A percentile compares a stretch with the other conserved stretches of the same genome.
Evolutionary conservation across 2,113 vertebrate genomes (phyloP).

Genomic region (Gorsachius goisagi): DNA sequence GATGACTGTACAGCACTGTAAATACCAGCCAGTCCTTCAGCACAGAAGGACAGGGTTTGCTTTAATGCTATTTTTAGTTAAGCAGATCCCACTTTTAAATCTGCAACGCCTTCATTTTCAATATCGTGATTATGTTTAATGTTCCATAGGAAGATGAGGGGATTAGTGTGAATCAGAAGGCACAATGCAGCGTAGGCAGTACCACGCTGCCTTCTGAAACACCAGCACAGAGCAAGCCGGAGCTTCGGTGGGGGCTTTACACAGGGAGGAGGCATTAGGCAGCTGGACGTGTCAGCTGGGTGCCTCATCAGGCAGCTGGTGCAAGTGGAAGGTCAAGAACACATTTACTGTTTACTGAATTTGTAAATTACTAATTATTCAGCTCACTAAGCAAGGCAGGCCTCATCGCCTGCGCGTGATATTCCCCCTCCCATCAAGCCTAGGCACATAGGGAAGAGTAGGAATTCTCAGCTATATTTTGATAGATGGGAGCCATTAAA

Average conservation of each 20-base stretch:
- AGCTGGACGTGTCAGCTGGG: conserved; percentile 63
- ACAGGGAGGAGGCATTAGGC: not conserved
- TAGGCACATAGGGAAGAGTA: not conserved
- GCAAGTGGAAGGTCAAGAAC: conserved; percentile 48
- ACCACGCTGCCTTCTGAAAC: conserved; percentile 13
- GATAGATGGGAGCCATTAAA: conserved; percentile 14
- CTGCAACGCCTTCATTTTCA: conserved; percentile 66
- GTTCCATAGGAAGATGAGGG: conserved; percentile 60
- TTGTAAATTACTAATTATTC: conserved; percentile 63
- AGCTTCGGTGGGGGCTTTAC: not conserved
- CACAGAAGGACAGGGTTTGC: conserved; percentile 62
- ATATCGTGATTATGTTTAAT: conserved; percentile 64
- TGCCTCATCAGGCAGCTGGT: conserved; percentile 59
- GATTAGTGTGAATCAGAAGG: conserved; percentile 54
- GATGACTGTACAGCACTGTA: conserved; percentile 54
- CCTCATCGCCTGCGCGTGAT: not conserved
- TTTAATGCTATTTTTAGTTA: conserved; percentile 66
- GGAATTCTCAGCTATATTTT: conserved; percentile 31
- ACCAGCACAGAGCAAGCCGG: not conserved
- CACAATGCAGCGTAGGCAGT: conserved; percentile 59
- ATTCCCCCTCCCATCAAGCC: not conserved
- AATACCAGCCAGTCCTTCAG: conserved; percentile 65
- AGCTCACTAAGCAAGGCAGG: conserved; percentile 43
- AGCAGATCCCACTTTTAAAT: conserved; percentile 68
- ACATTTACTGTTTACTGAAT: conserved; percentile 45